A percentile compares a stretch with the other conserved stretches of the same genome.
Evolutionary conservation across 2,797 vertebrate species (phyloP).

Genomic region (Cuculus canorus): DNA sequence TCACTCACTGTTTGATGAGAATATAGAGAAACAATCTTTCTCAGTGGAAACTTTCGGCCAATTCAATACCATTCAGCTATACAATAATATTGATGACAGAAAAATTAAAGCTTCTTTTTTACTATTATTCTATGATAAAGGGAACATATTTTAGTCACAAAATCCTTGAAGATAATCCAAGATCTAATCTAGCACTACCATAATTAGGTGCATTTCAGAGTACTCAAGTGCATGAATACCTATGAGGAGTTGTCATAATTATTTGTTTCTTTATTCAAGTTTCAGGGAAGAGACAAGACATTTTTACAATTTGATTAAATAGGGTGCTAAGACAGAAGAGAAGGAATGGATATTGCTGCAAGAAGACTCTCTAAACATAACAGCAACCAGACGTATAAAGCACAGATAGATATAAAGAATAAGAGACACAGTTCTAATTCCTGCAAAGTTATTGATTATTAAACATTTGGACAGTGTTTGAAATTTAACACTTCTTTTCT

Average conservation of each 20-base stretch:
- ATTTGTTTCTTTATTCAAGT: not conserved
- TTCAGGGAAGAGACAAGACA: not conserved
- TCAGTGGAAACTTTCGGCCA: not conserved
- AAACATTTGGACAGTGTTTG: not conserved
- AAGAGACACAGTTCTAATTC: not conserved
- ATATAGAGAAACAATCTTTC: not conserved
- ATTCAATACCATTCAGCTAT: not conserved
- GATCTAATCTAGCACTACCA: not conserved
- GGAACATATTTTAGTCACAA: not conserved
- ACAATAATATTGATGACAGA: not conserved
- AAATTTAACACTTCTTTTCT: not conserved
- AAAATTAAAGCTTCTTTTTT: not conserved
- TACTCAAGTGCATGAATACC: not conserved
- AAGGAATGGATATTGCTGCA: not conserved
- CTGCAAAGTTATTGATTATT: not conserved
- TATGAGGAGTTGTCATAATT: not conserved
- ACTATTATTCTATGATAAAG: not conserved
- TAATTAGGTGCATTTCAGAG: conserved; percentile 6
- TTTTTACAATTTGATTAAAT: not conserved
- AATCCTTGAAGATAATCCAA: conserved; percentile 35
- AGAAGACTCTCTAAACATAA: not conserved
- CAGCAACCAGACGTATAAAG: not conserved
- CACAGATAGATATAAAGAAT: not conserved
- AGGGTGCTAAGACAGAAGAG: not conserved
- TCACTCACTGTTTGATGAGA: not conserved